Conservation (phyloP, 2,113 vertebrate species). For the Oxyura jamaicensis region DNA sequence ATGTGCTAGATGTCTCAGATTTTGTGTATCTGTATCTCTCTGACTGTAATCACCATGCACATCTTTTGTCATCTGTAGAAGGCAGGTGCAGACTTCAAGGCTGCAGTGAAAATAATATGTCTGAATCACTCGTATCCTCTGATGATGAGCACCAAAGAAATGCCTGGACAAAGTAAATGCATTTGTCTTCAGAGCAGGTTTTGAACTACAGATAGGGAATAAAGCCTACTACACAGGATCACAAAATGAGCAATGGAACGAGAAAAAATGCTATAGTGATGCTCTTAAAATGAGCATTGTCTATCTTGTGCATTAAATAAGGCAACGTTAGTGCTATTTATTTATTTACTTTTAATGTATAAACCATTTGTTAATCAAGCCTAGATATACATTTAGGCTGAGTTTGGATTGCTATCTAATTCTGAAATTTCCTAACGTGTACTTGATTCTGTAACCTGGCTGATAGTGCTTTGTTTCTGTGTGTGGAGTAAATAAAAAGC, state of each 20-base stretch:
- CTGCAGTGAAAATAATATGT: background rate
- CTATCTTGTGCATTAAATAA: background rate
- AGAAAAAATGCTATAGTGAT: background rate
- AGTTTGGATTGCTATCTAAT: background rate
- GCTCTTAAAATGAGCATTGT: background rate
- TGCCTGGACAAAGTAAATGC: background rate
- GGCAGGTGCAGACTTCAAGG: background rate
- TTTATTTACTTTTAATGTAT: background rate
- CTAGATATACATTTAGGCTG: background rate
- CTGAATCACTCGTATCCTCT: background rate
- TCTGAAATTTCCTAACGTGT: rapidly evolving
- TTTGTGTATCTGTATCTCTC: slow-evolving; percentile 24
- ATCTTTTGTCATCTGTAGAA: slow-evolving; percentile 9
- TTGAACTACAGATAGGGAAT: background rate
- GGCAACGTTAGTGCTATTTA: background rate
- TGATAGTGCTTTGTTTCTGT: background rate
- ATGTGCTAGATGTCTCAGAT: slow-evolving; percentile 27
- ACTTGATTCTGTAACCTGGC: background rate
- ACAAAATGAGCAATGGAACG: background rate
- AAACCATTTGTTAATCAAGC: background rate
- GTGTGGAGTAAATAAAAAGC: background rate
- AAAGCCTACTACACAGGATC: background rate
- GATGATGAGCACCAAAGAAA: background rate
- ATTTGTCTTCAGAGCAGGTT: background rate
- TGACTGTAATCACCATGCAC: background rate